Conservation (phyloP, 2,888 invertebrate species). For the Ctena decussata region DNA sequence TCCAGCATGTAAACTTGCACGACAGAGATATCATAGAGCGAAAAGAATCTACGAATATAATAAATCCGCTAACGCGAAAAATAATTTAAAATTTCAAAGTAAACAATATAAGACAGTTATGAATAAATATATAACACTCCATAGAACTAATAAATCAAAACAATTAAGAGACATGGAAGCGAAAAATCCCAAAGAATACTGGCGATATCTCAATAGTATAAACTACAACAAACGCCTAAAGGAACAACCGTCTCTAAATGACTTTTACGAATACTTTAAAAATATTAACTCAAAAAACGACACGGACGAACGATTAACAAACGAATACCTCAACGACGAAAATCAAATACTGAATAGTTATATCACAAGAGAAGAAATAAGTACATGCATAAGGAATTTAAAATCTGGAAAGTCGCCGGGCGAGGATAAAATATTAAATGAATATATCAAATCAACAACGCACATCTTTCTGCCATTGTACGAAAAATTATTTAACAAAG, state of each 20-base stretch:
- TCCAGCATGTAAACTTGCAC: background rate
- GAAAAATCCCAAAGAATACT: background rate
- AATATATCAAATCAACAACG: constrained; percentile 11
- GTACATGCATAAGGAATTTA: background rate
- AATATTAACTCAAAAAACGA: background rate
- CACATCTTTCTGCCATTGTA: background rate
- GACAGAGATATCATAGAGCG: background rate
- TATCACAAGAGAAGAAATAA: constrained; percentile 1
- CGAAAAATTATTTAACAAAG: constrained; percentile 3
- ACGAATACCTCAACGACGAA: background rate
- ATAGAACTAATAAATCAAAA: background rate
- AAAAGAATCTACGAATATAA: background rate
- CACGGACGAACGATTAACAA: background rate
- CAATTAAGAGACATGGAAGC: background rate
- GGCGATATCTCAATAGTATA: background rate
- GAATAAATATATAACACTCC: background rate
- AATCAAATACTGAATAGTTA: background rate
- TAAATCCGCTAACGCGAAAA: background rate
- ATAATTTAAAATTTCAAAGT: background rate
- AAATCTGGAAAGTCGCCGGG: background rate
- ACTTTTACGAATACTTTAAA: background rate
- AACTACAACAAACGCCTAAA: background rate
- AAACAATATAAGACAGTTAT: background rate
- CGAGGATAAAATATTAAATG: background rate
- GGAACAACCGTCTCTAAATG: too few relatives aligned